phyloP scores from a whole-genome alignment of 2,113 vertebrate genomes.

The Odocoileus virginianus region DNA sequence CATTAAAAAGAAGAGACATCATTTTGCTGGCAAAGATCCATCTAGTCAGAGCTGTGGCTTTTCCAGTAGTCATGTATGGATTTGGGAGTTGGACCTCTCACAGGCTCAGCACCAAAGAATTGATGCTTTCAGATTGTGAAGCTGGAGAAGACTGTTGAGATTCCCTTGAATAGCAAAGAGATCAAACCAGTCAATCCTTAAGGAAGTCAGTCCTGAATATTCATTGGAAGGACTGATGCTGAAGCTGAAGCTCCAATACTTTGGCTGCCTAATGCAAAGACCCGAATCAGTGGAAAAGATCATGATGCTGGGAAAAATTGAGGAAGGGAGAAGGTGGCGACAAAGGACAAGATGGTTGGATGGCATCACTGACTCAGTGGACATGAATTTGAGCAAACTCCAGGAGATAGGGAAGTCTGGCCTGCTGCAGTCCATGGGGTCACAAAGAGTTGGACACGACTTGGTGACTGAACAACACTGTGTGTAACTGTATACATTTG shows the following conservation, averaged over 20 bases:
- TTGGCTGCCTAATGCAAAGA: background rate
- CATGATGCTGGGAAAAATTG: background rate
- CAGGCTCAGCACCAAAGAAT: background rate
- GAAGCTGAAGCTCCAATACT: background rate
- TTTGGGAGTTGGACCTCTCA: background rate
- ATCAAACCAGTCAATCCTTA: background rate
- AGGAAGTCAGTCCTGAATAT: background rate
- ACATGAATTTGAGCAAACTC: background rate
- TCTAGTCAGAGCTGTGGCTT: background rate
- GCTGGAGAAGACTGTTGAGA: background rate
- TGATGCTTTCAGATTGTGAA: background rate
- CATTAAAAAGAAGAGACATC: background rate
- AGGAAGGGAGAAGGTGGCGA: background rate
- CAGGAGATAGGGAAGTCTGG: background rate
- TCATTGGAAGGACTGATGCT: background rate
- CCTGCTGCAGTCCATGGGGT: background rate
- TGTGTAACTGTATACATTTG: background rate
- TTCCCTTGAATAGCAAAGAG: background rate
- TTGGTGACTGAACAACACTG: background rate
- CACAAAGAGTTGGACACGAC: background rate
- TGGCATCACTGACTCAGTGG: background rate
- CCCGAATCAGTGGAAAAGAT: background rate
- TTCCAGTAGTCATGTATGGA: background rate
- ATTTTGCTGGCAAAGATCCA: background rate
- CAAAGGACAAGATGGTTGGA: background rate